Evolutionary conservation across 2,113 vertebrate species (phyloP), one percentile per base, ranked within the genome.

Genomic region (Paramormyrops kingsleyae): DNA sequence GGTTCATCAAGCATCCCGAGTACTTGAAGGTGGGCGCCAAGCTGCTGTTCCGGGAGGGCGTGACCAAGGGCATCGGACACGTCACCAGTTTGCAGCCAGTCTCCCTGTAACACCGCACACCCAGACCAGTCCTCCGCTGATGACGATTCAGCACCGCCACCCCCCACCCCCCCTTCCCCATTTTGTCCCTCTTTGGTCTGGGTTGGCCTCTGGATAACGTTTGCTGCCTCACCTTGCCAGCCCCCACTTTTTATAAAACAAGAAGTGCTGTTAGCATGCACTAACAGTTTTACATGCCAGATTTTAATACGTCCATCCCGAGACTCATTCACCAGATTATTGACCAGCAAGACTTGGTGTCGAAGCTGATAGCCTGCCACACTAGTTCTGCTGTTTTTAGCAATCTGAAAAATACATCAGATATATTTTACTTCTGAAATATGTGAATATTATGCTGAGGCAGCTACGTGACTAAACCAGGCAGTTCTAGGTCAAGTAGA

Each of bases 21-120:
- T 99, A 99, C 94, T 95, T 99, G 95, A 99, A 99, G 94, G 96
- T 97, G 0, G 98, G 99, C 21, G 97, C 99, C 88, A 99, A 99
- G 94, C 95, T 99, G 92, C 97, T 99, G 88, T 99, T 99, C 94
- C 96, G 98, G 92, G 97, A 99, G 94, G 98, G 98, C 31, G 97
- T 97, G 53, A 99, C 99, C 92, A 99, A 99, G 95, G 99, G 99
- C 87, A 99, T 99, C 66, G 99, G 99, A 86, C 99, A 99, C 12
- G 97, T 99, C 94, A 99, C 98, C 53, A 96, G 97, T 92, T 94
- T 99, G 90, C 97, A 98, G 93, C 97, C 97, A 84, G 96, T 97
- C 77, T 91, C 94, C 89, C 93, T 92, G 83, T 92, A 87, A 66
- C 31, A 9, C 70, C 13, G 0, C 31, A 35, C 70, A 4, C 35